Percentiles rank a stretch among this genome's conserved stretches.
phyloP scores from a whole-genome alignment of 2,888 invertebrate genomes.

The Epistrophe grossulariae region DNA sequence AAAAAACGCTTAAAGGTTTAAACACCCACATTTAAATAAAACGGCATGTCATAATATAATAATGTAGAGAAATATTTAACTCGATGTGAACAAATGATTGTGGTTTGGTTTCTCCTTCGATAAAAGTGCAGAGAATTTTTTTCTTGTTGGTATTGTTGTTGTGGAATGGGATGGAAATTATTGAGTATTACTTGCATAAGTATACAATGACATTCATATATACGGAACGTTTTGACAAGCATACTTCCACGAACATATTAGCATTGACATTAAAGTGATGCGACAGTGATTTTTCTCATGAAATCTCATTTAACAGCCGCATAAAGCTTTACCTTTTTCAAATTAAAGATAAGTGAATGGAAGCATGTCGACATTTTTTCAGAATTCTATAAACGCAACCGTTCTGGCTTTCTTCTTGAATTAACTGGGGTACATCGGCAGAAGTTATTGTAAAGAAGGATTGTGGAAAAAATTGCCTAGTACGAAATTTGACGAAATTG shows the following conservation, averaged over 20 bases:
- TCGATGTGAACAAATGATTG: neutral
- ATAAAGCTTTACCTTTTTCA: too few relatives aligned
- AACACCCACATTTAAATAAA: neutral
- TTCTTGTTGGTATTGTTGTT: neutral
- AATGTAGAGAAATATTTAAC: neutral
- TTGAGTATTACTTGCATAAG: slow-evolving; percentile 49
- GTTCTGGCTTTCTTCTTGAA: too few relatives aligned
- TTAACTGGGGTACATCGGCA: too few relatives aligned
- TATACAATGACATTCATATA: neutral
- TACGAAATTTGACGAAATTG: too few relatives aligned
- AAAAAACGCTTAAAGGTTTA: slow-evolving; percentile 10
- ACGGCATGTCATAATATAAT: neutral
- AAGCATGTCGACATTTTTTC: too few relatives aligned
- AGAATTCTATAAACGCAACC: too few relatives aligned
- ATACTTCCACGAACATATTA: neutral
- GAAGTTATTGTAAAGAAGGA: too few relatives aligned
- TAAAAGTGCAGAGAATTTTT: neutral
- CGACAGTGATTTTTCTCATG: too few relatives aligned
- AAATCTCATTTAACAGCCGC: too few relatives aligned
- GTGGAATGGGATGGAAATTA: slow-evolving; percentile 30
- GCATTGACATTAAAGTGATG: neutral
- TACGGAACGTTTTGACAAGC: neutral
- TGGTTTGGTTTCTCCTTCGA: neutral
- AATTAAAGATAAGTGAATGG: too few relatives aligned
- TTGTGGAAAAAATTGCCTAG: too few relatives aligned